Evolutionary conservation across 2,797 vertebrate species (phyloP).

Genomic region (Clarias fuscus): DNA sequence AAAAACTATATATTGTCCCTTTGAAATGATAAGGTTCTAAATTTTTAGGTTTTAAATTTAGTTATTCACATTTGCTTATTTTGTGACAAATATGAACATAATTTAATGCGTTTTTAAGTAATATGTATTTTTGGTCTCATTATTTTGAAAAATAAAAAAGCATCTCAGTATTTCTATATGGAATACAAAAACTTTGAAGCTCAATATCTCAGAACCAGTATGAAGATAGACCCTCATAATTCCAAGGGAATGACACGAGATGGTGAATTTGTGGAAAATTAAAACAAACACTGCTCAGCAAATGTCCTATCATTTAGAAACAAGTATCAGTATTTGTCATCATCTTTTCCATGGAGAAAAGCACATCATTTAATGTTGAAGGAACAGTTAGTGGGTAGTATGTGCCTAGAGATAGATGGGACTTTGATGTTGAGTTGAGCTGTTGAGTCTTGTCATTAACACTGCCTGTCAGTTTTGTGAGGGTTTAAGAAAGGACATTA

Average conservation of each 20-base stretch:
- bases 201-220: too few species aligned
- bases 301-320: constrained; percentile 68
- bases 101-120: too few species aligned
- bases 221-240: too few species aligned
- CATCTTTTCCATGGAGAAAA: constrained; percentile 64
- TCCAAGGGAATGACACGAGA: background rate
- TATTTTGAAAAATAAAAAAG: too few species aligned
- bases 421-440: constrained; percentile 56
- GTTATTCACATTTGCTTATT: too few species aligned
- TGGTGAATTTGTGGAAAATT: constrained; percentile 50
- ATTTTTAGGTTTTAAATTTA: too few species aligned
- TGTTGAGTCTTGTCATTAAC: constrained; percentile 41
- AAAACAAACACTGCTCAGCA: constrained; percentile 39
- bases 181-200: too few species aligned
- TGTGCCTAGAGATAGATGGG: constrained; percentile 52
- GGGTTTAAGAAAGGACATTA: background rate
- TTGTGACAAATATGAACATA: too few species aligned
- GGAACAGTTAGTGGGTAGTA: constrained; percentile 19
- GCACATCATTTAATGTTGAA: constrained; percentile 55
- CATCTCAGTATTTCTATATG: too few species aligned
- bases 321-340: constrained; percentile 62
- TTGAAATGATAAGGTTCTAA: too few species aligned
- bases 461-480: constrained; percentile 44
- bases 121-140: too few species aligned
- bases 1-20: constrained; percentile 4